These are phyloP conservation scores for Ascaphus truei DNA, from an alignment of 2,113 vertebrate species.

Conservation along the genomic window DNA sequence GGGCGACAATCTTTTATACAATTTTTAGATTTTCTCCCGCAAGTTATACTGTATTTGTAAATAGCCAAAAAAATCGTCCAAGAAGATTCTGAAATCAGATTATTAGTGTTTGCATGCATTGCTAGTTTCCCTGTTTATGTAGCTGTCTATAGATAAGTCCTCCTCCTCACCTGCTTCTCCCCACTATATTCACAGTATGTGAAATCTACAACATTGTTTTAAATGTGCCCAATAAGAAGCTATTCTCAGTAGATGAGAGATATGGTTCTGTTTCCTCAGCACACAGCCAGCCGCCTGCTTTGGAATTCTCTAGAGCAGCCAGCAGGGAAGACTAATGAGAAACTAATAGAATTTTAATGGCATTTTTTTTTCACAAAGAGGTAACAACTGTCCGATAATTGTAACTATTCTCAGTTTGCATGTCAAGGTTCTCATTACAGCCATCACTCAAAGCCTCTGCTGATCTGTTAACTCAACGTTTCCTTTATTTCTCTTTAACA, in stretches of 20 bases:
- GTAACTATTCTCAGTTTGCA: not conserved
- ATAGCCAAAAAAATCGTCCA: no score
- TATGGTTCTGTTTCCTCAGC: not conserved
- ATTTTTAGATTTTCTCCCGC: no score
- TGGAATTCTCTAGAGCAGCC: not conserved
- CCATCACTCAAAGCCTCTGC: not conserved
- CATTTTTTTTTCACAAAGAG: conserved; percentile 35
- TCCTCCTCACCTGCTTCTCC: not conserved
- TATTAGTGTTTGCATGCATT: no score
- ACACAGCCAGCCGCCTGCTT: not conserved
- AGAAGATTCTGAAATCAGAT: no score
- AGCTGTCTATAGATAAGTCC: not conserved
- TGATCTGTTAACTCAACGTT: not conserved
- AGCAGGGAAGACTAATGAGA: conserved; percentile 41
- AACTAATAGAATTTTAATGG: conserved; percentile 39
- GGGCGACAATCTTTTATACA: no score
- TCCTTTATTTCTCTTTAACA: not conserved
- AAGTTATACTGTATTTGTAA: no score
- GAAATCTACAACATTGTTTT: not conserved
- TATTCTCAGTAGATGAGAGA: not conserved
- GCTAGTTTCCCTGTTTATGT: no score
- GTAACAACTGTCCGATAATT: conserved; percentile 29
- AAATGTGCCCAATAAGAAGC: no score
- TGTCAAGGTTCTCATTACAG: conserved; percentile 10
- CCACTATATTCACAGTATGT: not conserved